A percentile compares a stretch with the other conserved stretches of the same genome.
Conservation (phyloP, 2,797 vertebrate genomes). For the Atherinosoma microstoma region DNA sequence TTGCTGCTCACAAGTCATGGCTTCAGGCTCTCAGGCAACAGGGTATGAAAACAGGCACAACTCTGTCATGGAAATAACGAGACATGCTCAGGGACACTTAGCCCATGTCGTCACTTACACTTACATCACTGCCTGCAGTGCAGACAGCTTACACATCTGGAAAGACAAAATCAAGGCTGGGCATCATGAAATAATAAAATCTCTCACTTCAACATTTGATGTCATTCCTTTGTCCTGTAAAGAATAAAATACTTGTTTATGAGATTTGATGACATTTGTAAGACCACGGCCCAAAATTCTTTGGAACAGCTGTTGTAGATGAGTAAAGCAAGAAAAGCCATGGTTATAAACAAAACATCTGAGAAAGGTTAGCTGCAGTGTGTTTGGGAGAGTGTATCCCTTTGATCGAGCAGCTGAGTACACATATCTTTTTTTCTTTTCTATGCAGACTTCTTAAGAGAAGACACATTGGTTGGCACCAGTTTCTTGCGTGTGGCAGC, state of each 20-base stretch:
- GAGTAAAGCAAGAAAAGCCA: background rate
- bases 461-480: constrained; percentile 89
- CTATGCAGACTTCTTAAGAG: constrained; percentile 88
- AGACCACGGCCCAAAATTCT: no score
- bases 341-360: no score
- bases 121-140: background rate
- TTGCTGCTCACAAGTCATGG: no score
- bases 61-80: no score
- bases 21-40: background rate
- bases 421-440: constrained; percentile 25
- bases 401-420: background rate
- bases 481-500: constrained; percentile 91
- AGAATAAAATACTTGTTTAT: background rate
- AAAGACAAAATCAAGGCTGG: background rate
- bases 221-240: background rate
- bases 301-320: background rate
- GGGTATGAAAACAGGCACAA: background rate
- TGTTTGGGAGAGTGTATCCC: background rate
- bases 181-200: constrained; percentile 1
- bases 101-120: no score
- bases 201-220: background rate
- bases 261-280: background rate
- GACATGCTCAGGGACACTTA: no score
- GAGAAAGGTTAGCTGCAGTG: background rate
- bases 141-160: background rate